Base-by-base conservation (phyloP, 2,113 vertebrate species). In the Benitochromis conjunctus region DNA sequence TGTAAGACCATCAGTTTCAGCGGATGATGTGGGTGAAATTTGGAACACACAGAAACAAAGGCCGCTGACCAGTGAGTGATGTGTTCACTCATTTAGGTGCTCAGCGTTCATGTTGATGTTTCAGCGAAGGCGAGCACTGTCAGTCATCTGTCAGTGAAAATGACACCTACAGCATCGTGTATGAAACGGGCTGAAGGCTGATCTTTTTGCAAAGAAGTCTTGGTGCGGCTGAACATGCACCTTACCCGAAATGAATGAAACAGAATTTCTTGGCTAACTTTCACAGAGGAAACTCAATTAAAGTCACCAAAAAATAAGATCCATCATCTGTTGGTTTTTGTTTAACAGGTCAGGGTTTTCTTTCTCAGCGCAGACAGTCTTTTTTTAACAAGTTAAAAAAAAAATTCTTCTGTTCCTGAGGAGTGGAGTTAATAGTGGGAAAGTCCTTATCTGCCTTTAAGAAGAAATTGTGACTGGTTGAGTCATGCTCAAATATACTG, bases 401-500 rank as follows among this genome's bases (percentile, higher is more conserved):
- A 79, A 10, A 51, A 34, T 85, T 16, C 79, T 54, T 84, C 79
- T 79, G 77, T 83, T 82, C 69, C 66, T 14, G 48, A 79, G 29
- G 86, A 86, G 78, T 60, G 26, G 24, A 14, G 38, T 82, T 58
- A 82, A 85, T 84, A 36, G 66, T 82, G 43, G 31, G 57, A 64
- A 54, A 86, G 55, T 77, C 86, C 79, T 84, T 55, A 53, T 34
- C 26, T 83, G 79, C 58, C 31, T 18, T 83, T 43, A 53, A 76
- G 57, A 76, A 54, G 38, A 77, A 83, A 31, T 71, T 80, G 38
- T 74, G 53, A 76, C 71, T 6, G 8, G 69, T 60, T 86, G 80
- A 91, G 71, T 51, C 80, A 80, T 48, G 14, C 58, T 69, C 38
- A 91, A n/a, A 87, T 62, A 88, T n/a, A 60, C 66, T 80, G 81